phyloP scores from a whole-genome alignment of 1,140 invertebrate species.

The Megalonaias nervosa region DNA sequence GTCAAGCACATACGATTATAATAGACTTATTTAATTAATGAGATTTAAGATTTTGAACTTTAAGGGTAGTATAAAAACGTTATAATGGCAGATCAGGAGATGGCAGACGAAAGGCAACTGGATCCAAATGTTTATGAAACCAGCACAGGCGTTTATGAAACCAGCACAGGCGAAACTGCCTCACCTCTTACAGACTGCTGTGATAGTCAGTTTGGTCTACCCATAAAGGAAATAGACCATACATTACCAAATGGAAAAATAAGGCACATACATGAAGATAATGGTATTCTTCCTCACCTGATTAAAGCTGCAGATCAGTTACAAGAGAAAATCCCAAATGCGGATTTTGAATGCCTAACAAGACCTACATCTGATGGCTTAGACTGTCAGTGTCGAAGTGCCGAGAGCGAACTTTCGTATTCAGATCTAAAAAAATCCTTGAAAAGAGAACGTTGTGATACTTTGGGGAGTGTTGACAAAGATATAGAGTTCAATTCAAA shows the following conservation, averaged over 20 bases:
- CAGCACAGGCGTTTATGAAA: conserved; percentile 2
- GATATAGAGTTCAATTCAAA: conserved; percentile 9
- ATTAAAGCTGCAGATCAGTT: conserved; percentile 24
- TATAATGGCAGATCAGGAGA: background rate
- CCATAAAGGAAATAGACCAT: conserved; percentile 11
- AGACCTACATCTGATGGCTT: conserved; percentile 29
- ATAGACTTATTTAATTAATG: background rate
- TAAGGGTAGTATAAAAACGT: conserved; percentile 1
- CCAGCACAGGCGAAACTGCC: background rate
- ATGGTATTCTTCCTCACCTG: conserved; percentile 42
- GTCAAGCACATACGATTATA: background rate
- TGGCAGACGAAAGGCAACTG: conserved; percentile 11
- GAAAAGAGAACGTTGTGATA: too few relatives aligned
- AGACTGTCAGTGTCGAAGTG: conserved; percentile 27
- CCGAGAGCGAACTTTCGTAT: too few relatives aligned
- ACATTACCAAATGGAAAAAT: conserved; percentile 44
- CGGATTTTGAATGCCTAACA: conserved; percentile 28
- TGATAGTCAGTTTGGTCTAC: conserved; percentile 1
- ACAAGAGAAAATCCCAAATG: conserved; percentile 15
- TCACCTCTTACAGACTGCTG: conserved; percentile 1
- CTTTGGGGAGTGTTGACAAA: background rate
- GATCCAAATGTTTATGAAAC: conserved; percentile 5
- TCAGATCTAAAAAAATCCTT: too few relatives aligned
- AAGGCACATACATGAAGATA: conserved; percentile 46
- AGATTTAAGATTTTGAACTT: background rate